Evolutionary conservation across 2,888 invertebrate genomes (phyloP).

Genomic region (Maniola hyperantus): DNA sequence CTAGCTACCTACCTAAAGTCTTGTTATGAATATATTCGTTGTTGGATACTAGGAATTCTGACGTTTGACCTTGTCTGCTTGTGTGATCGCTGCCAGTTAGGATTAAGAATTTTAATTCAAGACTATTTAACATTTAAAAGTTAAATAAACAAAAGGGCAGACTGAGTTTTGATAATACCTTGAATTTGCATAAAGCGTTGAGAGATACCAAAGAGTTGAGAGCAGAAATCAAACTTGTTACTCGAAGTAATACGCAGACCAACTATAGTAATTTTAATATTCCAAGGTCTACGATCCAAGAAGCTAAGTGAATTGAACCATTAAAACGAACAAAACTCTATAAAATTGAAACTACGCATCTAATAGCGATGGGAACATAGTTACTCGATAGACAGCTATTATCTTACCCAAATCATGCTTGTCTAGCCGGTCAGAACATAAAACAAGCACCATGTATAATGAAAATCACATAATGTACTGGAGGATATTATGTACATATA

Average conservation of each 20-base stretch:
- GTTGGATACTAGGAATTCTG: conserved; percentile 36
- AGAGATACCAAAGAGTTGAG: too few species aligned
- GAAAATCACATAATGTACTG: too few species aligned
- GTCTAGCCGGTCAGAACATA: too few species aligned
- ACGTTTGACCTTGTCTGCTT: conserved; percentile 34
- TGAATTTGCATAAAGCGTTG: not conserved
- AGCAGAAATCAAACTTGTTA: too few species aligned
- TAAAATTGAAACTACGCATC: conserved; percentile 4
- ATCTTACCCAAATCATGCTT: too few species aligned
- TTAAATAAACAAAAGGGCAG: conserved; percentile 11
- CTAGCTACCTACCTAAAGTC: conserved; percentile 25
- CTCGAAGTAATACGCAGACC: not conserved
- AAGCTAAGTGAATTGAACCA: conserved; percentile 14
- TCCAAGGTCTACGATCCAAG: not conserved
- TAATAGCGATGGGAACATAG: too few species aligned
- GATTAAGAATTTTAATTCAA: conserved; percentile 23
- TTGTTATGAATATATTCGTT: conserved; percentile 31
- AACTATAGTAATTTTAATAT: not conserved
- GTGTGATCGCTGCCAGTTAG: conserved; percentile 29
- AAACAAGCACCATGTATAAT: too few species aligned
- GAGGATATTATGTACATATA: too few species aligned
- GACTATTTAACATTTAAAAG: conserved; percentile 20
- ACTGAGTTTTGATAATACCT: not conserved
- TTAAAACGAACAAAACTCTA: conserved; percentile 7
- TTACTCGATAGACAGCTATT: too few species aligned